These are phyloP conservation scores for Netelia fuscicornis DNA, from an alignment of 2,888 invertebrate species.

Conservation along the genomic window DNA sequence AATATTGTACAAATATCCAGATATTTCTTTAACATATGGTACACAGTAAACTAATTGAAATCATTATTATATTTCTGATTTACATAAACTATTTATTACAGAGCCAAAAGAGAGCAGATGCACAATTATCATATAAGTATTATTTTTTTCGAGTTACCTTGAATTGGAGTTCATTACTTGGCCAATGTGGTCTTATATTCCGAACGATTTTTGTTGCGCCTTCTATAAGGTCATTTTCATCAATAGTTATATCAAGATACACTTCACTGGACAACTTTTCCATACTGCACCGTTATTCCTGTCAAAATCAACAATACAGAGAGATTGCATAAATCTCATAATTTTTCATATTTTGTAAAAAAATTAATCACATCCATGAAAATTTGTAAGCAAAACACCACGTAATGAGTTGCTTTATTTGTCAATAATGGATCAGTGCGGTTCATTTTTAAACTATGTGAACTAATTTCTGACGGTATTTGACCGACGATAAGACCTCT, in stretches of 20 bases:
- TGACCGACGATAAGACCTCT: constrained; percentile 13
- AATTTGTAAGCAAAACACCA: neutral
- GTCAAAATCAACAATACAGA: neutral
- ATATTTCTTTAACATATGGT: neutral
- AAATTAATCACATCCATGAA: neutral
- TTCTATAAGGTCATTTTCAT: constrained; percentile 88
- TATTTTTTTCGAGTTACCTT: constrained; percentile 87
- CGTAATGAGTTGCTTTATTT: neutral
- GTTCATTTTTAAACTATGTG: neutral
- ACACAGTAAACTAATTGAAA: no score
- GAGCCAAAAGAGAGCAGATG: neutral
- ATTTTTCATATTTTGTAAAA: neutral
- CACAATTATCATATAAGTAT: neutral
- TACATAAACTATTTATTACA: neutral
- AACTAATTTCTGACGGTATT: neutral
- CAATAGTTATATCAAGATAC: constrained; percentile 88
- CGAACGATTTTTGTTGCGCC: constrained; percentile 90
- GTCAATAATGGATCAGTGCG: neutral
- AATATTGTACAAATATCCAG: neutral
- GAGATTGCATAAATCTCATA: neutral
- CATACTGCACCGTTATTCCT: constrained; percentile 66
- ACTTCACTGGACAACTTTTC: constrained; percentile 73
- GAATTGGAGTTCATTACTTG: constrained; percentile 87
- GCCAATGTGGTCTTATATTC: constrained; percentile 90
- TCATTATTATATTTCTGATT: neutral